Percentiles rank a stretch among this genome's conserved stretches.
Conservation (phyloP, 1,140 invertebrate species). For the Leptinotarsa texana region DNA sequence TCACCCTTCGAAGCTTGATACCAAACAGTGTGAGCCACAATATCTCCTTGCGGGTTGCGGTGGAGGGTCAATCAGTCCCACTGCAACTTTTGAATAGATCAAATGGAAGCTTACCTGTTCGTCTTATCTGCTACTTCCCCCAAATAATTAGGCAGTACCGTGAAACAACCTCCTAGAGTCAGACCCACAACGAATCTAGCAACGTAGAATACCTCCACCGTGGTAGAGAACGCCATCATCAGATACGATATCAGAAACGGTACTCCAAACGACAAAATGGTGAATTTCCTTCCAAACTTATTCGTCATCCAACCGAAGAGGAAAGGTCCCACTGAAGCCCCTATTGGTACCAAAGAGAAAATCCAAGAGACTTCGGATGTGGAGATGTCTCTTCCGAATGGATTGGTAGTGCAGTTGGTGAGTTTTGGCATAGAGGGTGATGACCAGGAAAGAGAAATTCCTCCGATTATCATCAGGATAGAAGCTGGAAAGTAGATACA, state of each 20-base stretch:
- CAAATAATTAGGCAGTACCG: constrained; percentile 59
- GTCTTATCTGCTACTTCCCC: constrained; percentile 55
- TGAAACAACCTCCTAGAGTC: constrained; percentile 59
- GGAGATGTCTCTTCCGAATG: constrained; percentile 42
- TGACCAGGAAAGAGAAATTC: constrained; percentile 43
- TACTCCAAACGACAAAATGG: constrained; percentile 57
- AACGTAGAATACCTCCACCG: constrained; percentile 49
- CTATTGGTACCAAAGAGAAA: constrained; percentile 69
- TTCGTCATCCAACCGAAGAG: constrained; percentile 53
- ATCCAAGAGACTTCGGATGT: constrained; percentile 55
- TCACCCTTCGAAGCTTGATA: too few relatives aligned
- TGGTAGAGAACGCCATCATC: constrained; percentile 47
- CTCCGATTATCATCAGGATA: background rate
- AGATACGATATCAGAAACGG: constrained; percentile 61
- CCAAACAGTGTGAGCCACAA: too few relatives aligned
- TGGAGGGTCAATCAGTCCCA: too few relatives aligned
- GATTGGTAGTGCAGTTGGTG: constrained; percentile 36
- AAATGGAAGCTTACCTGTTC: background rate
- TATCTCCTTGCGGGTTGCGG: too few relatives aligned
- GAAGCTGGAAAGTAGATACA: too few relatives aligned
- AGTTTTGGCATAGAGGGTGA: constrained; percentile 43
- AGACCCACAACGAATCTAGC: constrained; percentile 63
- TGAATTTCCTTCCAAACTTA: constrained; percentile 55
- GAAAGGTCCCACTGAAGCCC: constrained; percentile 63
- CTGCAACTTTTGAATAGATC: too few relatives aligned